These are phyloP conservation scores for Coranthus polyacanthus DNA, from an alignment of 2,797 vertebrate species.

Conservation along the genomic window DNA sequence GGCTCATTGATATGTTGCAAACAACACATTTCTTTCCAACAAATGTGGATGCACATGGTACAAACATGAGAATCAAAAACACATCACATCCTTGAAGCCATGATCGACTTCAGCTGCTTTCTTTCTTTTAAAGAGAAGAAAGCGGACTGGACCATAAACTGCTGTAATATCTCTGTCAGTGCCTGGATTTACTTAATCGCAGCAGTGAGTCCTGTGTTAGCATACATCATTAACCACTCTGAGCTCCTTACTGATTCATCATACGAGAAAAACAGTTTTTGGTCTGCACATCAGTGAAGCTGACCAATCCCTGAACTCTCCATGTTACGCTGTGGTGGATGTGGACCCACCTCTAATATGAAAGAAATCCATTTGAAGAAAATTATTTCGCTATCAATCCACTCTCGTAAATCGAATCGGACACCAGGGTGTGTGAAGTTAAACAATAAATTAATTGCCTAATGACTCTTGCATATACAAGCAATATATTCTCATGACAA, in stretches of 20 bases:
- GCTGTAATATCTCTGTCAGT: slow-evolving; percentile 9
- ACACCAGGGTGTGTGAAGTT: slow-evolving; percentile 55
- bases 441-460: slow-evolving; percentile 58
- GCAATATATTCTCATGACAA: slow-evolving; percentile 48
- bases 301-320: slow-evolving; percentile 64
- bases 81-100: no score
- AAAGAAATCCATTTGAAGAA: slow-evolving; percentile 50
- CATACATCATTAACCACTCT: slow-evolving; percentile 56
- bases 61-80: neutral
- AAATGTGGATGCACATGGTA: neutral
- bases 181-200: slow-evolving; percentile 27
- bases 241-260: slow-evolving; percentile 57
- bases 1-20: slow-evolving; percentile 30
- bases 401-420: slow-evolving; percentile 42
- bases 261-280: slow-evolving; percentile 45
- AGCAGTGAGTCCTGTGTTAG: slow-evolving; percentile 25
- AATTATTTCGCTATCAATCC: slow-evolving; percentile 46
- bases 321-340: slow-evolving; percentile 29
- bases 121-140: neutral
- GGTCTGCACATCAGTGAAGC: slow-evolving; percentile 23
- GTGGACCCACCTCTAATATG: slow-evolving; percentile 22
- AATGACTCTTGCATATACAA: slow-evolving; percentile 60
- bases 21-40: neutral
- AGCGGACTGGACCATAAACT: neutral
- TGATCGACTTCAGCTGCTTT: no score